phyloP scores from a whole-genome alignment of 2,113 vertebrate species.

The Anolis sagrei region DNA sequence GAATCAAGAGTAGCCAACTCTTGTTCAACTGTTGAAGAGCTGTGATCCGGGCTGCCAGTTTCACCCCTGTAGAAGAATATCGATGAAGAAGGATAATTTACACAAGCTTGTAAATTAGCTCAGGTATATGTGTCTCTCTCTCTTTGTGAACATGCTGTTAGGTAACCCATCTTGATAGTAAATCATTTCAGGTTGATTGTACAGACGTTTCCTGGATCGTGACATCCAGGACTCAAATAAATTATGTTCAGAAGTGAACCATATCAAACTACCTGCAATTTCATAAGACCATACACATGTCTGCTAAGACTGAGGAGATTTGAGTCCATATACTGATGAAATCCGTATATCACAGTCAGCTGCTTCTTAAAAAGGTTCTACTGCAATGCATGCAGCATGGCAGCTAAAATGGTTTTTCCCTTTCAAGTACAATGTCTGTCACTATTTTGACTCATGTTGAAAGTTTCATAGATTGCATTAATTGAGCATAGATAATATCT shows the following conservation, averaged over 20 bases:
- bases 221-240: neutral
- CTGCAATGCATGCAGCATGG: neutral
- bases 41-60: constrained; percentile 85
- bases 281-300: neutral
- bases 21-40: constrained; percentile 85
- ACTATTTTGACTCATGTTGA: neutral
- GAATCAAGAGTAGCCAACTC: constrained; percentile 87
- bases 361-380: neutral
- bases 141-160: no score
- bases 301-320: no score
- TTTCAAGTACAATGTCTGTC: neutral
- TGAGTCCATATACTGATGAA: no score
- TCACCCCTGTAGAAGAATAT: constrained; percentile 75
- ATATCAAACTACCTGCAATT: neutral
- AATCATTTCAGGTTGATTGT: neutral
- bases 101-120: neutral
- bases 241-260: neutral
- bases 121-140: neutral
- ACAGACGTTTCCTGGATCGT: neutral
- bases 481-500: neutral
- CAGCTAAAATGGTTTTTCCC: neutral
- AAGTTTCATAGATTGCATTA: neutral
- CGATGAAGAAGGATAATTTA: neutral
- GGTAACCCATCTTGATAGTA: no score
- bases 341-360: neutral